Conservation (phyloP, 2,113 vertebrate genomes). For the Falcunculus frontatus region DNA sequence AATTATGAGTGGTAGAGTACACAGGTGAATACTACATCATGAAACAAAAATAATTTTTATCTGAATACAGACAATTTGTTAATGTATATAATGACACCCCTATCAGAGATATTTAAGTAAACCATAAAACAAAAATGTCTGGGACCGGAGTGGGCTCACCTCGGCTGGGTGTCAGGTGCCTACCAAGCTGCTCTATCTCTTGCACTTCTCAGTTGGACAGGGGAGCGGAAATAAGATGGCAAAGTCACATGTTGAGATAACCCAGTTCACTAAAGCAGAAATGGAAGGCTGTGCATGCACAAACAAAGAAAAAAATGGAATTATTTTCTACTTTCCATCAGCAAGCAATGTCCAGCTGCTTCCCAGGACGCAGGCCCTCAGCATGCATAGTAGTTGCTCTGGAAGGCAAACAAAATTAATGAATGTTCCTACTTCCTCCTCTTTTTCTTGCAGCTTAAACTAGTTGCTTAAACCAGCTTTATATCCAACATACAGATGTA, state of each 20-base stretch:
- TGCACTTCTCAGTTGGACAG: background rate
- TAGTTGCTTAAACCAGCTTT: background rate
- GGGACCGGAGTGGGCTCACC: background rate
- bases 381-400: background rate
- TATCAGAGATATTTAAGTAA: constrained; percentile 15
- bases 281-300: fast-evolving
- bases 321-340: background rate
- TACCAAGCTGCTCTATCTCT: background rate
- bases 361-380: background rate
- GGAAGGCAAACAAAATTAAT: background rate
- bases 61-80: background rate
- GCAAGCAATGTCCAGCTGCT: background rate
- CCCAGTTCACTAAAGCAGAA: background rate
- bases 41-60: background rate
- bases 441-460: background rate
- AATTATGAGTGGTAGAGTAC: background rate
- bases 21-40: background rate
- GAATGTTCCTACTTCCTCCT: background rate
- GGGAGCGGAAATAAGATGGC: background rate
- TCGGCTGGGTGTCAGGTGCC: background rate
- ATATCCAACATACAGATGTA: background rate
- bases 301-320: background rate
- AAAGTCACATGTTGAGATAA: background rate
- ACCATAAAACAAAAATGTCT: background rate
- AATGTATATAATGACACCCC: background rate